phyloP scores from a whole-genome alignment of 2,113 vertebrate genomes.

The Seriola quinqueradiata region DNA sequence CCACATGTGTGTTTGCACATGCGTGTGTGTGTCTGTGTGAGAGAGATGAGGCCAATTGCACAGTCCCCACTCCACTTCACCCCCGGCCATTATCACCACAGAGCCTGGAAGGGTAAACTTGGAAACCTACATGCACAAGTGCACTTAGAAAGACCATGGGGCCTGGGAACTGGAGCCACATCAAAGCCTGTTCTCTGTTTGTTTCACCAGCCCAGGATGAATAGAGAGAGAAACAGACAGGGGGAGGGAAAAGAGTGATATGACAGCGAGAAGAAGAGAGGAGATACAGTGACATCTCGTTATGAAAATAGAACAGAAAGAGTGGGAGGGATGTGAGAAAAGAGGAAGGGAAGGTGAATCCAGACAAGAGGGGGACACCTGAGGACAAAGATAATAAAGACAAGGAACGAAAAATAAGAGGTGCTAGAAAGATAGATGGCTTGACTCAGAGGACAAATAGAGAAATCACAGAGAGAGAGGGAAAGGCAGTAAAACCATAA shows the following conservation, averaged over 20 bases:
- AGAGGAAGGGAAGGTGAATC: neutral
- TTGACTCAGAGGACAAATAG: slow-evolving; percentile 29
- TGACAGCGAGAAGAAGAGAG: slow-evolving; percentile 21
- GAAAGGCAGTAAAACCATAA: slow-evolving; percentile 23
- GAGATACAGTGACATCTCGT: slow-evolving; percentile 31
- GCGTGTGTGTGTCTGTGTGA: neutral
- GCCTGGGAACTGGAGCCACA: slow-evolving; percentile 62
- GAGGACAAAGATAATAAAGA: slow-evolving; percentile 32
- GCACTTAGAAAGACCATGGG: slow-evolving; percentile 39
- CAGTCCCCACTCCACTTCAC: slow-evolving; percentile 24
- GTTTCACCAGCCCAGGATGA: slow-evolving; percentile 47
- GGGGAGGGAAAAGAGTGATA: slow-evolving; percentile 1
- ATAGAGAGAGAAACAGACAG: slow-evolving; percentile 8
- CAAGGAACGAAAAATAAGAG: neutral
- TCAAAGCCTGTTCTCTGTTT: slow-evolving; percentile 61
- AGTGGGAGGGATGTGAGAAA: neutral
- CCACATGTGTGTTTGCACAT: slow-evolving; percentile 3
- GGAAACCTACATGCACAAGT: slow-evolving; percentile 43
- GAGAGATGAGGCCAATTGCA: slow-evolving; percentile 9
- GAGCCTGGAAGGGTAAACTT: slow-evolving; percentile 42
- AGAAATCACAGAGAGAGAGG: slow-evolving; percentile 8
- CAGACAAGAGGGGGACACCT: slow-evolving; percentile 29
- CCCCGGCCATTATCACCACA: slow-evolving; percentile 39
- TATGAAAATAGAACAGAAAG: slow-evolving; percentile 38
- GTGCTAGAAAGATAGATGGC: slow-evolving; percentile 19